Percentiles rank a stretch among this genome's conserved stretches.
Evolutionary conservation across 2,113 vertebrate genomes (phyloP).

Genomic region (Hypanus sabinus): DNA sequence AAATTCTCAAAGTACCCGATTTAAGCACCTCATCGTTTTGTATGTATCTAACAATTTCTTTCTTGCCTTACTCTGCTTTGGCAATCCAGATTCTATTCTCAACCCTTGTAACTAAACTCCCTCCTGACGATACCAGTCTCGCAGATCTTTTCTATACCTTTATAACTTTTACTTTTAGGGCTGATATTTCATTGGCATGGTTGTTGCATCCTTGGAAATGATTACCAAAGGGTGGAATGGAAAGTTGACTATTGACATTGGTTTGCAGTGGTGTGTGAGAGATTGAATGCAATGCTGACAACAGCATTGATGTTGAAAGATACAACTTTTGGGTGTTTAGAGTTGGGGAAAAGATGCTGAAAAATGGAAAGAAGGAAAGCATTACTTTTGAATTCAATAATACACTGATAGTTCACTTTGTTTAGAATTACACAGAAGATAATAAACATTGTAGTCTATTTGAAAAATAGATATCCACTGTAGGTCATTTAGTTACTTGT

Average conservation of each 20-base stretch:
- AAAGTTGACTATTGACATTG: background rate
- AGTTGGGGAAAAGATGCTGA: background rate
- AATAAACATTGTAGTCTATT: background rate
- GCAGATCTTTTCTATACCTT: too few species aligned
- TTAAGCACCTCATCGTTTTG: too few species aligned
- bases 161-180: background rate
- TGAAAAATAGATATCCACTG: background rate
- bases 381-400: background rate
- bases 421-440: background rate
- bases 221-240: too few species aligned
- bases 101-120: too few species aligned
- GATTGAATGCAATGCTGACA: background rate
- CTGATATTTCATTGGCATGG: background rate
- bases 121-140: too few species aligned
- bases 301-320: background rate
- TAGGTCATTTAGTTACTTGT: background rate
- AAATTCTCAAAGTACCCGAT: too few species aligned
- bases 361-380: background rate
- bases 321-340: background rate
- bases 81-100: too few species aligned
- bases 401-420: background rate
- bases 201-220: too few species aligned
- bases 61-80: too few species aligned
- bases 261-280: background rate
- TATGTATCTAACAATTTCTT: too few species aligned